Conservation (phyloP, 2,797 vertebrate species). For the Trachops cirrhosus region DNA sequence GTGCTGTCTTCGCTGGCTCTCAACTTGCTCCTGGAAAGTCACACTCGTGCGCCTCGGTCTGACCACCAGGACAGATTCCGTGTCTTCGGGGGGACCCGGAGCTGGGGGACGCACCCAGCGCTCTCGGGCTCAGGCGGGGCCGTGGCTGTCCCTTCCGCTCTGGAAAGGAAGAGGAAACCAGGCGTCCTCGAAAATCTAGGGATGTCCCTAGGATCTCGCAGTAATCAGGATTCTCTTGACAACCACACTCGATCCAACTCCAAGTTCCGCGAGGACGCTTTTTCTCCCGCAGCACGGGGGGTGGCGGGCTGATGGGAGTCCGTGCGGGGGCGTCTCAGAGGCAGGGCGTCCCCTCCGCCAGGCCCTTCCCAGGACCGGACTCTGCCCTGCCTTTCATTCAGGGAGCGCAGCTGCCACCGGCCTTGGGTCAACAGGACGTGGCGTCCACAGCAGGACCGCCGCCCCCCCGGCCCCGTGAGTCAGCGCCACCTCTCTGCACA, state of each 20-base stretch:
- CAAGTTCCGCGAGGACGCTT: not conserved
- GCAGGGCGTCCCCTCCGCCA: too few relatives aligned
- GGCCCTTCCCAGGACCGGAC: not conserved
- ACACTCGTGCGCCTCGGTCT: not conserved
- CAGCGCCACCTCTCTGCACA: not conserved
- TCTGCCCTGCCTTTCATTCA: not conserved
- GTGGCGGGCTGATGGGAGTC: not conserved
- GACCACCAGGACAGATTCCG: not conserved
- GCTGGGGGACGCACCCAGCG: not conserved
- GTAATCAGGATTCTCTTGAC: not conserved
- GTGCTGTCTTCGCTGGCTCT: accelerated
- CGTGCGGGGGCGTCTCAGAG: too few relatives aligned
- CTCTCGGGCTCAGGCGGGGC: not conserved
- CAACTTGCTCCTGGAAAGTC: not conserved
- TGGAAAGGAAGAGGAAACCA: not conserved
- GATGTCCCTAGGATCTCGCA: not conserved
- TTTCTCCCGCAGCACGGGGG: not conserved
- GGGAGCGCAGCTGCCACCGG: not conserved
- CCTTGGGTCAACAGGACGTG: accelerated
- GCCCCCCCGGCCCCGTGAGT: not conserved
- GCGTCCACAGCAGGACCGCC: not conserved
- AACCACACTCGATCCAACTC: not conserved
- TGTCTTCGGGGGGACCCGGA: not conserved
- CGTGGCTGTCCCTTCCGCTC: not conserved
- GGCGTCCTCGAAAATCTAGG: not conserved